Percentiles rank a stretch among this genome's conserved stretches.
Conservation (phyloP, 53 echinoderm and acorn worm species). For the Patiria pectinifera region DNA sequence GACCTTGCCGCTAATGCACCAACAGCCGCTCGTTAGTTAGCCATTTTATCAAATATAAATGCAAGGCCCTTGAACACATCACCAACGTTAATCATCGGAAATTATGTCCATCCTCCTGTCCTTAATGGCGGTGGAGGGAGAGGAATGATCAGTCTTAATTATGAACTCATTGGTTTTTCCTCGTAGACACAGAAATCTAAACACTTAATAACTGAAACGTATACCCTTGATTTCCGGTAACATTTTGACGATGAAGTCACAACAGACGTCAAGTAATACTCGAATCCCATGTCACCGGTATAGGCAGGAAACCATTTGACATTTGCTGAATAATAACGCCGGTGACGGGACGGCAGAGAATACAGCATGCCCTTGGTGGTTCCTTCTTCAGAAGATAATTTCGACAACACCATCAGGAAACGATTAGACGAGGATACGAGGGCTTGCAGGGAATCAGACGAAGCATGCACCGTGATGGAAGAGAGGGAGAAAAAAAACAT, state of each 20-base stretch:
- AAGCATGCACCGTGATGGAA: background rate
- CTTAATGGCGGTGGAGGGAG: background rate
- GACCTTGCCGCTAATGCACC: too few species aligned
- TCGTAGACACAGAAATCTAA: too few species aligned
- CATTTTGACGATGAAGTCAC: background rate
- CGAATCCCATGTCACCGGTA: background rate
- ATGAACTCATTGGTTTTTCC: background rate
- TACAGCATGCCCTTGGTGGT: background rate
- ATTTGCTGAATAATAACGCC: background rate
- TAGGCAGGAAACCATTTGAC: background rate
- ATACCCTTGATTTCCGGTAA: background rate
- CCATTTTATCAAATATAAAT: too few species aligned
- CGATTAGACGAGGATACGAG: background rate
- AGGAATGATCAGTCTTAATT: background rate
- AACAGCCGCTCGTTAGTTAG: too few species aligned
- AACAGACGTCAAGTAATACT: background rate
- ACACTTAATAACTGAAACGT: too few species aligned
- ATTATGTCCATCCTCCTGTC: background rate
- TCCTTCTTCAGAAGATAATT: background rate
- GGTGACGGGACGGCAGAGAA: background rate
- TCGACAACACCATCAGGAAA: conserved; percentile 1
- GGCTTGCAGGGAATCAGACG: background rate
- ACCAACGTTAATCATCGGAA: too few species aligned
- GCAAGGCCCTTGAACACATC: background rate
- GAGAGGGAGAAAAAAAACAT: background rate